phyloP scores from a whole-genome alignment of 2,113 vertebrate species.

The Varanus salvator region DNA sequence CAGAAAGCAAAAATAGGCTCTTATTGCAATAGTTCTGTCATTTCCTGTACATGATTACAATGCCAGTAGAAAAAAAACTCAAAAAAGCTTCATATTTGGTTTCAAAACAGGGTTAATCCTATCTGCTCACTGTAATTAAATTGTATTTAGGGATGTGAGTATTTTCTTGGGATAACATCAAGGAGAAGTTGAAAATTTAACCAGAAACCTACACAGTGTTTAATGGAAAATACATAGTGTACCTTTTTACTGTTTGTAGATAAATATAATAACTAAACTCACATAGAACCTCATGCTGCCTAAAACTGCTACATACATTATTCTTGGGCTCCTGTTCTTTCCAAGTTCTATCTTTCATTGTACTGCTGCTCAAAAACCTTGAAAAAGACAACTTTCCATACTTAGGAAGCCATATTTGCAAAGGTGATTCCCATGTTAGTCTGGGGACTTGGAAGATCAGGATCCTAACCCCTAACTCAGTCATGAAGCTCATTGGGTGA shows the following conservation, averaged over 20 bases:
- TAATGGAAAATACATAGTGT: not conserved
- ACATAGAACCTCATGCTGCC: not conserved
- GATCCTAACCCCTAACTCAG: too few relatives aligned
- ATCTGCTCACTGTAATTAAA: not conserved
- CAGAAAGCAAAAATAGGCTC: not conserved
- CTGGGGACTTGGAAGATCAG: too few relatives aligned
- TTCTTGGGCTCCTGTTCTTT: not conserved
- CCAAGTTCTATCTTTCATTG: not conserved
- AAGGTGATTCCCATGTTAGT: too few relatives aligned
- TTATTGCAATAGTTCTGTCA: not conserved
- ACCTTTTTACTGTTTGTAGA: slow-evolving; percentile 5
- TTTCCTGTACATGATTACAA: not conserved
- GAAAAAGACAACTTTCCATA: not conserved
- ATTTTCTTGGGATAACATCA: not conserved
- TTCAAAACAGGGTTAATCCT: not conserved
- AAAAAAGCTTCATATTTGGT: not conserved
- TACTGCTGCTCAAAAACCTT: not conserved
- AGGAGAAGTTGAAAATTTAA: not conserved
- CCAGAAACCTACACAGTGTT: slow-evolving; percentile 24
- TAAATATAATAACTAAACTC: not conserved
- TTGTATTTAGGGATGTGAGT: not conserved
- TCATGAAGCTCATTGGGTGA: too few relatives aligned
- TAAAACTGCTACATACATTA: not conserved
- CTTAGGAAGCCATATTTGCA: not conserved
- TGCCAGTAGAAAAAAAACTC: not conserved